Evolutionary conservation across 2,888 invertebrate genomes (phyloP).

Genomic region (Trissonchulus sp.): DNA sequence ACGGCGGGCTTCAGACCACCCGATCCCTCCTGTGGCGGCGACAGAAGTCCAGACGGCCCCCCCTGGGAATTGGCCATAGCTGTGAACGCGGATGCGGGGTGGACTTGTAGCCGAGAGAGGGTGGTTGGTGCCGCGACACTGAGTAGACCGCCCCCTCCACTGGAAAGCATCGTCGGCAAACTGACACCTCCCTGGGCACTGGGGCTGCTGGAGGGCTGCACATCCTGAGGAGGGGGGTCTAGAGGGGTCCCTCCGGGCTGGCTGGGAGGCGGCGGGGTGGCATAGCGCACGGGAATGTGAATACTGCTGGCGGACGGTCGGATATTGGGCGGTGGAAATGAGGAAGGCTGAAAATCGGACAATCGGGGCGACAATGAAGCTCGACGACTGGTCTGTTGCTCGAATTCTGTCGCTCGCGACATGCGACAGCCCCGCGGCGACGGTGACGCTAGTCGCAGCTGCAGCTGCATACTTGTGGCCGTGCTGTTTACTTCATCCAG

Average conservation of each 20-base stretch:
- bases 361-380: background rate
- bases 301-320: background rate
- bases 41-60: background rate
- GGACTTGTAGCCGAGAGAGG: background rate
- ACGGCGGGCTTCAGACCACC: background rate
- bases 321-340: background rate
- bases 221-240: background rate
- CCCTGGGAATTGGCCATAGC: background rate
- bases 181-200: background rate
- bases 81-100: background rate
- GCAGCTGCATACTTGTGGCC: background rate
- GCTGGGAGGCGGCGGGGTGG: background rate
- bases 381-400: background rate
- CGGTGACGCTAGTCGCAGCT: background rate
- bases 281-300: background rate
- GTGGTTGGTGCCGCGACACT: background rate
- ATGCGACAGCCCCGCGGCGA: background rate
- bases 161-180: background rate
- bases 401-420: background rate
- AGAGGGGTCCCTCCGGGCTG: background rate
- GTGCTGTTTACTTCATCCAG: constrained; percentile 31
- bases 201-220: background rate
- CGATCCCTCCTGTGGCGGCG: too few relatives aligned
- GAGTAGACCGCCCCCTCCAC: background rate
- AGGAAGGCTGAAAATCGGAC: background rate